phyloP scores from a whole-genome alignment of 2,113 vertebrate species.

The Tenebrosternarchus preto region DNA sequence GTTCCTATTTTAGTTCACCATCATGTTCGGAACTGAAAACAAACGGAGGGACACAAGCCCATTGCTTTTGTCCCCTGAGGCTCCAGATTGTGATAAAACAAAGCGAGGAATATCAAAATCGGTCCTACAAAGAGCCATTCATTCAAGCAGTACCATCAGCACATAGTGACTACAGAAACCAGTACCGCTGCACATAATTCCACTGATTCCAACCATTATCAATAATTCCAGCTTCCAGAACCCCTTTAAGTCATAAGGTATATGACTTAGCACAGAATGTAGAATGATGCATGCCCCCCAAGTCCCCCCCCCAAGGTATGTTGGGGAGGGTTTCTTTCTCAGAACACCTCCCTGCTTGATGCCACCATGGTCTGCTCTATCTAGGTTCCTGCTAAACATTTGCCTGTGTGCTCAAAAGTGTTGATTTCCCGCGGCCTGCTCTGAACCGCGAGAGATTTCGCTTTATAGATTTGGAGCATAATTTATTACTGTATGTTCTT shows the following conservation, averaged over 20 bases:
- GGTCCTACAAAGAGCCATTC: constrained; percentile 3
- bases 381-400: constrained; percentile 20
- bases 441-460: background rate
- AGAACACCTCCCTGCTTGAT: constrained; percentile 33
- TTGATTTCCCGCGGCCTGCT: background rate
- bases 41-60: background rate
- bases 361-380: constrained; percentile 12
- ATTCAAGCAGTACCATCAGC: constrained; percentile 27
- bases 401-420: background rate
- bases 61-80: background rate
- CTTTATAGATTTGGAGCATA: too few relatives aligned
- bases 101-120: constrained; percentile 13
- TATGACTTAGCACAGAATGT: background rate
- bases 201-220: constrained; percentile 28
- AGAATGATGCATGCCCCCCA: constrained; percentile 33
- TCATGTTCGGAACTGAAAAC: background rate
- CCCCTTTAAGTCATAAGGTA: background rate
- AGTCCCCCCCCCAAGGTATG: constrained; percentile 21
- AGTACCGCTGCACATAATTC: constrained; percentile 18
- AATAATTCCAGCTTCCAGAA: constrained; percentile 44
- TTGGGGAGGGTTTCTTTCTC: constrained; percentile 41
- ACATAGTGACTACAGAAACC: constrained; percentile 33
- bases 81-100: constrained; percentile 11
- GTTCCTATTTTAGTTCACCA: background rate
- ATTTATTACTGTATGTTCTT: too few relatives aligned